Evolutionary conservation across 2,888 invertebrate genomes (phyloP).

Genomic region (Acleris sparsana): DNA sequence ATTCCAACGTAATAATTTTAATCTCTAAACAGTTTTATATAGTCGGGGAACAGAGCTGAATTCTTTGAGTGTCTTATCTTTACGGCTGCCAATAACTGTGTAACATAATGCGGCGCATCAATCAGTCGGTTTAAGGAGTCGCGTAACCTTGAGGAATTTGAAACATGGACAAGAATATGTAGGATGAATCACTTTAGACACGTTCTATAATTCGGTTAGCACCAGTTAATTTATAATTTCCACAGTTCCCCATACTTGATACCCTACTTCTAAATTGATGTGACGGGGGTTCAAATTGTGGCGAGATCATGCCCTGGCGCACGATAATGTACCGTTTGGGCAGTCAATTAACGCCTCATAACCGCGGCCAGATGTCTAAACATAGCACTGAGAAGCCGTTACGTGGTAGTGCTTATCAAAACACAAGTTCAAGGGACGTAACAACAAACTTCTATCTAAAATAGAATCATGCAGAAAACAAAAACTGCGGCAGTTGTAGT

Average conservation of each 20-base stretch:
- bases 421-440: constrained; percentile 24
- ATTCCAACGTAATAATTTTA: constrained; percentile 13
- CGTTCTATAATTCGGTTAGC: not conserved
- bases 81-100: constrained; percentile 5
- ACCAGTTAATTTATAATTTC: not conserved
- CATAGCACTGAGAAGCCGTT: constrained; percentile 32
- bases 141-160: constrained; percentile 15
- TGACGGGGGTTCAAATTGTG: constrained; percentile 13
- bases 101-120: constrained; percentile 6
- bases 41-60: constrained; percentile 7
- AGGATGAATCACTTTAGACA: constrained; percentile 8
- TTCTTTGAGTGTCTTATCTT: constrained; percentile 21
- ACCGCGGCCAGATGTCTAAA: constrained; percentile 42
- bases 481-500: too few relatives aligned
- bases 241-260: not conserved
- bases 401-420: constrained; percentile 21
- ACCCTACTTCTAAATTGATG: not conserved
- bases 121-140: not conserved
- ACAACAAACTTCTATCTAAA: not conserved
- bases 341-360: constrained; percentile 38
- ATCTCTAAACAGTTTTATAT: constrained; percentile 5
- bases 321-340: constrained; percentile 37
- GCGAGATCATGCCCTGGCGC: not conserved
- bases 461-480: too few relatives aligned
- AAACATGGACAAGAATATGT: constrained; percentile 3